Evolutionary conservation across 23 tunicate genomes (phyloP), one percentile per base, ranked within the genome.

Genomic region (Corella eumyota): DNA sequence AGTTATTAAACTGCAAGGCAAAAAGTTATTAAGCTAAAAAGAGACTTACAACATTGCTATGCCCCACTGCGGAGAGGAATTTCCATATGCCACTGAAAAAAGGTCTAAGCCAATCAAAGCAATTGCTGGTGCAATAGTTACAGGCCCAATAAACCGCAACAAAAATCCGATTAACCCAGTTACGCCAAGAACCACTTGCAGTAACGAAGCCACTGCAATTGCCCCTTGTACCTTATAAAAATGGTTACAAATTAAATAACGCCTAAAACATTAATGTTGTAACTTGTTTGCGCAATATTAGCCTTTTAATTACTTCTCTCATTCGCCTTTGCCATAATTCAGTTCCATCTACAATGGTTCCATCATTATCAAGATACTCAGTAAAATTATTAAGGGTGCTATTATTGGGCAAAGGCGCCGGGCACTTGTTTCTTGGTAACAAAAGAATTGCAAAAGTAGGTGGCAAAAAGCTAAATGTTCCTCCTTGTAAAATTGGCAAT

Each of bases 401-500:
- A 61, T 61, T 54, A n/a, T n/a, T n/a, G 19, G 60, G 34, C 27
- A 75, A 72, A 7, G 70, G 65, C 5, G 63, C 48, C 1, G 92
- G 92, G 32, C 92, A 82, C 48, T 60, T 59, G 33, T 74, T 82
- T 45, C 72, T 79, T 0, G 90, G 79, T 20, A 82, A 59, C n/a
- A 67, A 56, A 9, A 82, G 71, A 34, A 82, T 65, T 4, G 94
- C 83, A 13, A 75, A 44, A 26, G 71, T 56, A 4, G 94, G 94
- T 2, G 79, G 87, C 9, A 84, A 58, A 32, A 62, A 67, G 33
- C 75, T 59, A 36, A 74, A 84, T 5, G 94, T 61, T 2, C 69
- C 69, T 26, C 94, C 94, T 69, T 84, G 94, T 32, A 75, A 46
- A 34, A 84, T 84, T 30, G 94, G 94, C 22, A 84, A 64, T 55